Base-by-base conservation (phyloP, 1,140 invertebrate species). In the Oreohelix idahoensis region DNA sequence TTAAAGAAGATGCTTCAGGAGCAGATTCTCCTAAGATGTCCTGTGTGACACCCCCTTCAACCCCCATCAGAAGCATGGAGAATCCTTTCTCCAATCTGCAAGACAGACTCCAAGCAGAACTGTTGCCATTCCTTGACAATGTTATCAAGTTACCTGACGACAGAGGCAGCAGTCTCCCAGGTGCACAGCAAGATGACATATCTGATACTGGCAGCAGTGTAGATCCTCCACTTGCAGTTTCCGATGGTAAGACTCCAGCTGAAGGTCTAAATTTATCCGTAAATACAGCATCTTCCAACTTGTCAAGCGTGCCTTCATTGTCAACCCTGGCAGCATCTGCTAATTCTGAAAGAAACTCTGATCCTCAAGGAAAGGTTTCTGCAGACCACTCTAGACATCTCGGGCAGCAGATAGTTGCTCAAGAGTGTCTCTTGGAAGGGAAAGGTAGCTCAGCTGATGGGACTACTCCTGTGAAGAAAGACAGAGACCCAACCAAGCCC, bases 401-500 rank as follows among this genome's bases (percentile, higher is more conserved):
- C 29, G 36, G 0, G 1, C 49, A 79, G n/a, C 49, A 39, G 5
- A 0, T 32, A n/a, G 20, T 26, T 39, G 69, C 8, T 69, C 1
- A 51, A 53, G 49, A 58, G n/a, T 1, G 11, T n/a, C 32, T 45
- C 8, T 4, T 39, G 20, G 45, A 26, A 42, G 36, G 35, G 11
- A 29, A 26, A 4, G 42, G 45, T 23, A 58, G 38, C 23, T 13
- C 4, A 53, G 32, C 1, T 49, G 75, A 53, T 10, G 32, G 36
- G 36, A n/a, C 1, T 39, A 20, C 35, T 17, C 17, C 26, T 10
- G 70, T 29, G 45, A 81, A 81, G 42, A 32, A 29, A 17, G 70
- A 83, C 23, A 70, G 78, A 49, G 86, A 89, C 78, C 89, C 90
- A 38, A 84, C 85, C 0, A 89, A 88, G 80, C 92, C 94, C 42